These are phyloP conservation scores for Oostethus manadensis DNA, from an alignment of 2,113 vertebrate genomes.

Conservation along the genomic window DNA sequence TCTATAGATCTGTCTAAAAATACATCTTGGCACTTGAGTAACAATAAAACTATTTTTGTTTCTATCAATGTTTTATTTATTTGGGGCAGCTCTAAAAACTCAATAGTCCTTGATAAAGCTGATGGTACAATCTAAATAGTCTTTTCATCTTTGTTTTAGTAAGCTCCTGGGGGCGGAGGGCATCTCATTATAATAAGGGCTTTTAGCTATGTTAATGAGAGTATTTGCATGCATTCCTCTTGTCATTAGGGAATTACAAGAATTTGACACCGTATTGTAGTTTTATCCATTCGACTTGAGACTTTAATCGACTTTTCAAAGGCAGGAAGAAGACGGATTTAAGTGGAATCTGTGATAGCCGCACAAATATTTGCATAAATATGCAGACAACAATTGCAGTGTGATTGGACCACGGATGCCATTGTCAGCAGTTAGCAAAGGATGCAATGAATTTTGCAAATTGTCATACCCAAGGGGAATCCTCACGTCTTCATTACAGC, in stretches of 20 bases:
- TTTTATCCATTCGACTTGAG: slow-evolving; percentile 59
- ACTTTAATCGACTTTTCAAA: slow-evolving; percentile 71
- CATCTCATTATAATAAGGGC: slow-evolving; percentile 67
- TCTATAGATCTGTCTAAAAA: background rate
- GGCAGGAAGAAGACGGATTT: slow-evolving; percentile 65
- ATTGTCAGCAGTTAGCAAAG: slow-evolving; percentile 46
- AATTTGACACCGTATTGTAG: slow-evolving; percentile 51
- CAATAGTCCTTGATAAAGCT: slow-evolving; percentile 11
- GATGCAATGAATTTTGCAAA: slow-evolving; percentile 47
- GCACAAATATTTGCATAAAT: slow-evolving; percentile 74
- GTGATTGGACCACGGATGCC: slow-evolving; percentile 42
- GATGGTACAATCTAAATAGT: slow-evolving; percentile 18
- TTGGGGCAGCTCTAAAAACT: slow-evolving; percentile 1
- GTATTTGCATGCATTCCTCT: slow-evolving; percentile 69
- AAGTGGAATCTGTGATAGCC: slow-evolving; percentile 61
- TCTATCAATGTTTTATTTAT: background rate
- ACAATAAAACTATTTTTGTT: background rate
- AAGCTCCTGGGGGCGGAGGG: slow-evolving; percentile 29
- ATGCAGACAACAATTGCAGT: slow-evolving; percentile 60
- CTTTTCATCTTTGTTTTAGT: slow-evolving; percentile 43
- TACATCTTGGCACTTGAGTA: background rate
- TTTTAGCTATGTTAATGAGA: slow-evolving; percentile 74
- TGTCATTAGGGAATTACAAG: slow-evolving; percentile 60
- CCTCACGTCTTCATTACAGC: slow-evolving; percentile 61
- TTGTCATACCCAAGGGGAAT: slow-evolving; percentile 52